phyloP scores from a whole-genome alignment of 2,797 vertebrate species.

The Synaphobranchus kaupii region DNA sequence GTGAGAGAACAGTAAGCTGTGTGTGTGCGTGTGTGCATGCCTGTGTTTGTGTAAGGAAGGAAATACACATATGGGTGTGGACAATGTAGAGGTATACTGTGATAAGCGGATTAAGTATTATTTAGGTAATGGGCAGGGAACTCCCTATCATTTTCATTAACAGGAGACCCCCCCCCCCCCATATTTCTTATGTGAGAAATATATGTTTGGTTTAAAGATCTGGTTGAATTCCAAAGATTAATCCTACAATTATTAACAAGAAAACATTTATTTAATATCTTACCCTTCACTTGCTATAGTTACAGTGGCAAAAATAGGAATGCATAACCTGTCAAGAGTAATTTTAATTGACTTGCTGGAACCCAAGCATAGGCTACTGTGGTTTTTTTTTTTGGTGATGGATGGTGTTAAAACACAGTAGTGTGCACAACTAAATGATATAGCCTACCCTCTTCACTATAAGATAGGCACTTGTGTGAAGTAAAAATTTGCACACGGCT shows the following conservation, averaged over 20 bases:
- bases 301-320: too few species aligned
- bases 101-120: conserved; percentile 13
- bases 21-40: neutral
- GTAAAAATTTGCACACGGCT: too few species aligned
- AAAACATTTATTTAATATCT: too few species aligned
- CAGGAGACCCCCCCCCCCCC: neutral
- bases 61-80: neutral
- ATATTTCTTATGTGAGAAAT: too few species aligned
- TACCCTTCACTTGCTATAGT: too few species aligned
- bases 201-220: too few species aligned
- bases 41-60: conserved; percentile 20
- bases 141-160: neutral
- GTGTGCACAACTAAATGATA: neutral
- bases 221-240: too few species aligned
- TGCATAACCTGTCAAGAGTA: too few species aligned
- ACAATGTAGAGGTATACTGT: neutral
- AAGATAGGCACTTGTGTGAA: too few species aligned
- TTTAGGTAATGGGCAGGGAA: neutral
- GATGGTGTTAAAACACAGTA: neutral
- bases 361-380: neutral
- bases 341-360: neutral
- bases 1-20: neutral
- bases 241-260: too few species aligned
- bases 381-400: too few species aligned
- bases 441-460: neutral